Base-by-base conservation (phyloP, 1,140 invertebrate species). In the Lepidostoma basale region DNA sequence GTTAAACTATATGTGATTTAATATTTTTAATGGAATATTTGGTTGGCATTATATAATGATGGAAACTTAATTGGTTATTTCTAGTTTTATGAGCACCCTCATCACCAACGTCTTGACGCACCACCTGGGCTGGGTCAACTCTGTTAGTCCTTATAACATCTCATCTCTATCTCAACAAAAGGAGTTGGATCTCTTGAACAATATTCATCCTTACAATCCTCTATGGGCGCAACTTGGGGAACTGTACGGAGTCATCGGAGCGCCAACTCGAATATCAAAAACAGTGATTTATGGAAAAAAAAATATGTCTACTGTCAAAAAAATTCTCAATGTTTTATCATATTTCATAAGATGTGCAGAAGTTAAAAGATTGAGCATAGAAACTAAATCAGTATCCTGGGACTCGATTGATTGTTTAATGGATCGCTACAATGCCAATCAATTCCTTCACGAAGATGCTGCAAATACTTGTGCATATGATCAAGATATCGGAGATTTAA, bases 111-210 rank as follows among this genome's bases (percentile, higher is more conserved):
- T 96, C 22, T 80, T 96, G 44, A 96, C 93, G 0, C 88, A 96
- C 81, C 95, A 97, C 79, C 84, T 96, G 16, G 92, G 93, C 1
- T 96, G 94, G 95, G 92, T 96, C 49, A 87, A 90, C 20, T 94
- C 92, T 0, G 88, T 94, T 10, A 83, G 82, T 64, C 82, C 82
- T 0, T 83, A 82, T 70, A 72, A 66, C 40, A 68, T 80, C 58
- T 76, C 81, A 23, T 60, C 75, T 20, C 28, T 42, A 20, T 52
- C 39, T 22, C 70, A 72, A 54, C 70, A 68, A 22, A 72, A 69
- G 47, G 70, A 69, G 47, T 30, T 72, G 10, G 80, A 83, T 23
- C 71, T 73, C 1, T 33, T 75, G 0, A 70, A 63, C 42, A 77
- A 77, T 26, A 75, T 78, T 60, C 75, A 81, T 70, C 85, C 88